A percentile compares a stretch with the other conserved stretches of the same genome.
Conservation (phyloP, 2,888 invertebrate genomes). For the Apodemia mormo region DNA sequence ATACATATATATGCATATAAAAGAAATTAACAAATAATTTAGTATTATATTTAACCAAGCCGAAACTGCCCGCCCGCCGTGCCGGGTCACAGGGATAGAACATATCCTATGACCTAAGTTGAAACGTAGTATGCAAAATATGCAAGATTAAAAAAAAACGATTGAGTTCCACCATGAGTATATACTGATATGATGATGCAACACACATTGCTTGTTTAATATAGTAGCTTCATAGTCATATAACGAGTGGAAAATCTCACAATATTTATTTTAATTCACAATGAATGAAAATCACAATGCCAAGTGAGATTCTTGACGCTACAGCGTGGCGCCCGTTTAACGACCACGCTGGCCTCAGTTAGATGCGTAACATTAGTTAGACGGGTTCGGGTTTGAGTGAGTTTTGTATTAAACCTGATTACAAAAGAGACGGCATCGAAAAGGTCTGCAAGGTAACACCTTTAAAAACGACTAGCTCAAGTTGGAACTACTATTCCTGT, state of each 20-base stretch:
- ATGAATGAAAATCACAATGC: slow-evolving; percentile 16
- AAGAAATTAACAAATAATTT: no score
- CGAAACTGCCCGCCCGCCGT: no score
- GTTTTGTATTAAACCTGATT: not conserved
- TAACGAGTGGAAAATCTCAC: slow-evolving; percentile 5
- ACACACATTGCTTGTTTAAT: not conserved
- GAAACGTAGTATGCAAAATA: no score
- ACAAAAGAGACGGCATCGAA: not conserved
- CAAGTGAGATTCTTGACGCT: slow-evolving; percentile 15
- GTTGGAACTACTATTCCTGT: not conserved
- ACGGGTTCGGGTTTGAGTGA: not conserved
- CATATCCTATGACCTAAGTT: no score
- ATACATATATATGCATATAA: no score
- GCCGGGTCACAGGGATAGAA: no score
- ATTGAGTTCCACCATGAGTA: no score
- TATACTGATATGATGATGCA: no score
- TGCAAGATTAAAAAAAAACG: no score
- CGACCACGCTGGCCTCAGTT: slow-evolving; percentile 4
- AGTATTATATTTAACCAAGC: no score
- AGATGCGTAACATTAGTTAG: slow-evolving; percentile 5
- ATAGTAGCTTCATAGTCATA: not conserved
- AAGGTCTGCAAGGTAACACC: not conserved
- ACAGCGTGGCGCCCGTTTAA: slow-evolving; percentile 3
- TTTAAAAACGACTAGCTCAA: not conserved
- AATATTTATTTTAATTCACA: not conserved